A percentile compares a stretch with the other conserved stretches of the same genome.
Conservation (phyloP, 2,113 vertebrate genomes). For the Equus quagga region DNA sequence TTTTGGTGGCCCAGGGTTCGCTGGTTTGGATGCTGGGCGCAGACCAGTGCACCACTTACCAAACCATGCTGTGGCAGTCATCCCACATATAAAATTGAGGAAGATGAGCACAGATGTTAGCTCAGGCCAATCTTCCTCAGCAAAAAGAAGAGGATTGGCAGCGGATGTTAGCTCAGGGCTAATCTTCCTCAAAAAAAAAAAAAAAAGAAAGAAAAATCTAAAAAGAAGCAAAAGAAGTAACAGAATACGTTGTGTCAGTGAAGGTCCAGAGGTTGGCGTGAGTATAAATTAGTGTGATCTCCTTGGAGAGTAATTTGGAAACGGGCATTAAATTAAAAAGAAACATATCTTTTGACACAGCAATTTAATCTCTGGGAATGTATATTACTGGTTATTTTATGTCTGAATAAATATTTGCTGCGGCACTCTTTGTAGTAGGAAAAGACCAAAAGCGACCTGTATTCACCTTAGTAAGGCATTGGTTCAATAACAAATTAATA, state of each 20-base stretch:
- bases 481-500: background rate
- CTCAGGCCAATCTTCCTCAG: too few species aligned
- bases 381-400: background rate
- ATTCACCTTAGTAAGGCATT: background rate
- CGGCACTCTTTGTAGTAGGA: background rate
- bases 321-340: background rate
- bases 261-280: background rate
- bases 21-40: too few species aligned
- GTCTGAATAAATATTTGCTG: background rate
- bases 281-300: background rate
- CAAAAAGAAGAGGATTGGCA: too few species aligned
- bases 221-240: background rate
- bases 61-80: too few species aligned
- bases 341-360: background rate
- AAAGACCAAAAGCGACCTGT: background rate
- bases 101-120: too few species aligned
- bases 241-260: background rate
- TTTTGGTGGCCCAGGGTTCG: too few species aligned
- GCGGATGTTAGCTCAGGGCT: too few species aligned
- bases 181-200: too few species aligned
- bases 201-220: too few species aligned
- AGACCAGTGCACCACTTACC: too few species aligned
- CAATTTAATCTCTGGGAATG: background rate
- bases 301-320: constrained; percentile 52
- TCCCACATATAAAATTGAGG: too few species aligned